Evolutionary conservation across 1,140 invertebrate genomes (phyloP).

Genomic region (Adelges cooleyi): DNA sequence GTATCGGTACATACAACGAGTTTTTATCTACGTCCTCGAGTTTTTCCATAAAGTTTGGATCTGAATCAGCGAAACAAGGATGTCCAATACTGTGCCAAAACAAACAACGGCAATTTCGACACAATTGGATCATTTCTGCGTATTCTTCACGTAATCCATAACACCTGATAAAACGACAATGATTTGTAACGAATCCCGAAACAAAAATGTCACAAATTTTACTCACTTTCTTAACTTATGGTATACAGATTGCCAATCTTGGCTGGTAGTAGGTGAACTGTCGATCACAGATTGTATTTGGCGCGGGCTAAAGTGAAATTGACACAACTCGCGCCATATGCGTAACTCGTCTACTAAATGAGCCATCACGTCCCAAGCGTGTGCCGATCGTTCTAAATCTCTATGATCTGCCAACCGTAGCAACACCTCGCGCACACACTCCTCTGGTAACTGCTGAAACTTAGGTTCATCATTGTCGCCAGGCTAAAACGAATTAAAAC

Average conservation of each 20-base stretch:
- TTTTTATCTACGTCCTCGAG: constrained; percentile 63
- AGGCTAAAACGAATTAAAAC: constrained; percentile 46
- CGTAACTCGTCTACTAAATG: constrained; percentile 74
- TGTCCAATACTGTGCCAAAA: constrained; percentile 92
- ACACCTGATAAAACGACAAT: constrained; percentile 45
- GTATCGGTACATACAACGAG: constrained; percentile 69
- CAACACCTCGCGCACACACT: constrained; percentile 84
- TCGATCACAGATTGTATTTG: constrained; percentile 63
- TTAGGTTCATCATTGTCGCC: constrained; percentile 69
- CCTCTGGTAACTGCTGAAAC: constrained; percentile 81
- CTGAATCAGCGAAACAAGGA: constrained; percentile 74
- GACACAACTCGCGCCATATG: constrained; percentile 81
- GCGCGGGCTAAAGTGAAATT: constrained; percentile 80
- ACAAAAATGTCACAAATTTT: not conserved
- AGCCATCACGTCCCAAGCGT: constrained; percentile 60
- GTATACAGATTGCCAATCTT: constrained; percentile 61
- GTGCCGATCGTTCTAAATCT: constrained; percentile 65
- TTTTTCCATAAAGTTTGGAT: constrained; percentile 64
- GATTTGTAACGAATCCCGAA: not conserved
- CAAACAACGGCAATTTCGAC: constrained; percentile 86
- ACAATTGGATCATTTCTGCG: constrained; percentile 87
- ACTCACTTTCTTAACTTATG: constrained; percentile 59
- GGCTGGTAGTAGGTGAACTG: constrained; percentile 31
- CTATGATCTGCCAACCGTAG: constrained; percentile 79
- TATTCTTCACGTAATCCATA: constrained; percentile 87